phyloP scores from a whole-genome alignment of 2,797 vertebrate genomes.

The Falco concolor region DNA sequence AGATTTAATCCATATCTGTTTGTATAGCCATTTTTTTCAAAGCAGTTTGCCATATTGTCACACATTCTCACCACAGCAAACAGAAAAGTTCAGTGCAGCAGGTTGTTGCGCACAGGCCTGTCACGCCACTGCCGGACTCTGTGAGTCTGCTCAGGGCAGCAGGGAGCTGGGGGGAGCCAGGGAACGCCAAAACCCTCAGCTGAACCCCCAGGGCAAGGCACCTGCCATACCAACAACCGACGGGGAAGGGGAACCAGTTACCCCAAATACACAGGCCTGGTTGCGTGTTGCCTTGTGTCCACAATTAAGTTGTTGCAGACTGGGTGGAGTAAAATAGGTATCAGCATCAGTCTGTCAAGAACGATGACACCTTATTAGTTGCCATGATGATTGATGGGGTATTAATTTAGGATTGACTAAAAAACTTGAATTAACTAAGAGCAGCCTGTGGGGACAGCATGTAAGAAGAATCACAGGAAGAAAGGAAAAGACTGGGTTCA shows the following conservation, averaged over 20 bases:
- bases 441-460: background rate
- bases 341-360: background rate
- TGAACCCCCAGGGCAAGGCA: background rate
- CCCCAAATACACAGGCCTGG: fast-evolving
- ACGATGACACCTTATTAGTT: background rate
- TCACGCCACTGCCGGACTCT: fast-evolving
- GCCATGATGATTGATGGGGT: background rate
- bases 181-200: no score
- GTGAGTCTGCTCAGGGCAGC: background rate
- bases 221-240: background rate
- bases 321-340: background rate
- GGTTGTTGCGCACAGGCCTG: no score
- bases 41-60: no score
- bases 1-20: no score
- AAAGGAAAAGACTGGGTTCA: background rate
- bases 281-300: fast-evolving
- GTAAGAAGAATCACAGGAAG: background rate
- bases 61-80: fast-evolving
- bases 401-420: background rate
- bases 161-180: background rate
- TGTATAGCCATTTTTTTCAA: fast-evolving
- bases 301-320: background rate
- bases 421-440: background rate
- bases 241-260: background rate
- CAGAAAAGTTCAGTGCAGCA: background rate